These are phyloP conservation scores for Allolobophora icterica DNA, from an alignment of 2,888 invertebrate species.

Conservation along the genomic window DNA sequence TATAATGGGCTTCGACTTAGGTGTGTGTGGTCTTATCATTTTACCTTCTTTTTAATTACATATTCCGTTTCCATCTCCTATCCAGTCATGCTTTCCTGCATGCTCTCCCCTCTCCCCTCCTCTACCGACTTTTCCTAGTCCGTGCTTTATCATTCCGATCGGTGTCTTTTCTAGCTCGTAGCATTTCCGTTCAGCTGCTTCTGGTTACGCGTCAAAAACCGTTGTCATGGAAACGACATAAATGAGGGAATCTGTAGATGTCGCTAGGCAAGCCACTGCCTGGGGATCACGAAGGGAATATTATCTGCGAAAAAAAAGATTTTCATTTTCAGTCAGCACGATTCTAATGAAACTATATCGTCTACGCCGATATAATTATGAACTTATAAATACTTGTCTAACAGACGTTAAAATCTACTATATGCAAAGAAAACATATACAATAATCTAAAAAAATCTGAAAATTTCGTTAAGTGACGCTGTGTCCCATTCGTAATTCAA, in stretches of 20 bases:
- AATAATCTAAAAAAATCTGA: too few relatives aligned
- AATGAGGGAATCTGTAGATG: slow-evolving; percentile 17
- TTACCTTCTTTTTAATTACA: not conserved
- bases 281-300: not conserved
- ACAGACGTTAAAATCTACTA: not conserved
- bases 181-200: not conserved
- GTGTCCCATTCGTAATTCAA: too few relatives aligned
- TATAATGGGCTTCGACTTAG: not conserved
- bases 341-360: not conserved
- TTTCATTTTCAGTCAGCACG: not conserved
- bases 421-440: not conserved
- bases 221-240: not conserved
- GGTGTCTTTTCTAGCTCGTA: slow-evolving; percentile 4
- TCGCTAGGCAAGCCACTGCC: not conserved
- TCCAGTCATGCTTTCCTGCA: not conserved
- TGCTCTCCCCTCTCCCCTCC: not conserved
- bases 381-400: not conserved
- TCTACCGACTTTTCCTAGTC: not conserved
- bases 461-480: too few relatives aligned
- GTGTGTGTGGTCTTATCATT: not conserved
- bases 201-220: slow-evolving; percentile 5
- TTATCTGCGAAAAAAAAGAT: not conserved
- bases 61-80: not conserved
- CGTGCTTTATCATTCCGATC: not conserved
- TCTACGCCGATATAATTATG: not conserved